A percentile compares a stretch with the other conserved stretches of the same genome.
Conservation (phyloP, 2,888 invertebrate genomes). For the Pachydiplax longipennis region DNA sequence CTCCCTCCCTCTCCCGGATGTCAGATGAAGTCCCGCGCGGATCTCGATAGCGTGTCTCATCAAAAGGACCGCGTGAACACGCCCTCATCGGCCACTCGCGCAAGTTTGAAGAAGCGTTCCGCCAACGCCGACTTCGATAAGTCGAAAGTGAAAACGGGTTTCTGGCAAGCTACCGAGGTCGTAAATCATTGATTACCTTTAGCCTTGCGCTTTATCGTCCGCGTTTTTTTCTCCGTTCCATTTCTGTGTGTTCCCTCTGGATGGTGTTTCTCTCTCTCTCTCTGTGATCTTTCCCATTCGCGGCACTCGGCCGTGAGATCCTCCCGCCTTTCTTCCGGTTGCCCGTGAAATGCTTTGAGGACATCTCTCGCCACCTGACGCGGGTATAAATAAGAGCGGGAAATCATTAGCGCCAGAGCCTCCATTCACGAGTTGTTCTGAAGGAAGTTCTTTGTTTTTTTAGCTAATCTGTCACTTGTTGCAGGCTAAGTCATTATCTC, state of each 20-base stretch:
- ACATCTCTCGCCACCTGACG: neutral
- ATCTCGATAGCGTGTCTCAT: neutral
- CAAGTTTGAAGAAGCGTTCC: neutral
- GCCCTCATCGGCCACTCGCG: neutral
- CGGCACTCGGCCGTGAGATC: neutral
- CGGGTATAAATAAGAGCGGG: neutral
- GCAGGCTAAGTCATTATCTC: no score
- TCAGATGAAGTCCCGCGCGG: neutral
- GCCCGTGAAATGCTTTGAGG: neutral
- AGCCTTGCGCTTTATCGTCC: conserved; percentile 21
- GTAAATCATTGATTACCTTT: conserved; percentile 38
- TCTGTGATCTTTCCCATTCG: neutral
- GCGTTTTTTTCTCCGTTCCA: neutral
- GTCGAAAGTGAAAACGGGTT: conserved; percentile 15
- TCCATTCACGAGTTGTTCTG: no score
- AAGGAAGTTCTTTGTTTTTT: no score
- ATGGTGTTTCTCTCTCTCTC: neutral
- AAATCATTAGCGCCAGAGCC: neutral
- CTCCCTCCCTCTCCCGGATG: no score
- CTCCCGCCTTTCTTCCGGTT: neutral
- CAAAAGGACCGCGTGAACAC: neutral
- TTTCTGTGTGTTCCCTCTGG: neutral
- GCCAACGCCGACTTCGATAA: neutral
- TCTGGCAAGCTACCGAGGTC: neutral
- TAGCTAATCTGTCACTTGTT: no score